Conservation (phyloP, 2,113 vertebrate species). For the Eidolon helvum region DNA sequence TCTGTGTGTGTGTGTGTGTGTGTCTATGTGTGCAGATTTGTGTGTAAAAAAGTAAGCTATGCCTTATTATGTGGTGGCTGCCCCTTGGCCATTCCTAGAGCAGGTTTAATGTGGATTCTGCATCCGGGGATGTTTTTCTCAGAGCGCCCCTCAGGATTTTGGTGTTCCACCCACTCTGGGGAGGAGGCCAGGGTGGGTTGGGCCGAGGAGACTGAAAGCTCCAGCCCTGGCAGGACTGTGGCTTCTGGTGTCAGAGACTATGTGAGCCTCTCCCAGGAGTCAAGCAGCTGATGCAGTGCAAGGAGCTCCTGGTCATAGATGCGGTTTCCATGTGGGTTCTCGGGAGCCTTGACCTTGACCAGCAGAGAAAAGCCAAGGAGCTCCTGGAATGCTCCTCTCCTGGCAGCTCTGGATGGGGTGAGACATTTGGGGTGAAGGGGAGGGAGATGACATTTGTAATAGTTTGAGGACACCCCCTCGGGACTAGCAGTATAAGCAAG, state of each 20-base stretch:
- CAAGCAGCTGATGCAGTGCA: not conserved
- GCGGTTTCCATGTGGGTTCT: not conserved
- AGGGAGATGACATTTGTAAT: not conserved
- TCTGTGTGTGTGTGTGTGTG: not conserved
- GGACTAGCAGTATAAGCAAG: not conserved
- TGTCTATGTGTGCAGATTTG: rapidly evolving
- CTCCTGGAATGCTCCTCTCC: not conserved
- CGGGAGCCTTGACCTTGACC: not conserved
- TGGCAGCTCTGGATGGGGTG: not conserved
- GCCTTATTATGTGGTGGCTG: not conserved
- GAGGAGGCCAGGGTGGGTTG: not conserved
- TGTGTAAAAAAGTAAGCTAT: not conserved
- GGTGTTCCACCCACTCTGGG: not conserved
- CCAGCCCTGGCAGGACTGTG: not conserved
- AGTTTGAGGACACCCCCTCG: not conserved
- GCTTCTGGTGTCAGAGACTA: not conserved
- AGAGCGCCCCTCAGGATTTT: not conserved
- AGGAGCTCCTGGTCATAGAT: rapidly evolving
- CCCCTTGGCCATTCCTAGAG: not conserved
- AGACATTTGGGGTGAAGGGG: not conserved
- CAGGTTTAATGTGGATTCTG: too few relatives aligned
- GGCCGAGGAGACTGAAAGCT: not conserved
- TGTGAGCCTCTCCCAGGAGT: not conserved
- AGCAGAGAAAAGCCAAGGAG: not conserved
- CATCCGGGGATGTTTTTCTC: not conserved